Conservation (phyloP, 2,113 vertebrate genomes). For the Percopsis transmontana region DNA sequence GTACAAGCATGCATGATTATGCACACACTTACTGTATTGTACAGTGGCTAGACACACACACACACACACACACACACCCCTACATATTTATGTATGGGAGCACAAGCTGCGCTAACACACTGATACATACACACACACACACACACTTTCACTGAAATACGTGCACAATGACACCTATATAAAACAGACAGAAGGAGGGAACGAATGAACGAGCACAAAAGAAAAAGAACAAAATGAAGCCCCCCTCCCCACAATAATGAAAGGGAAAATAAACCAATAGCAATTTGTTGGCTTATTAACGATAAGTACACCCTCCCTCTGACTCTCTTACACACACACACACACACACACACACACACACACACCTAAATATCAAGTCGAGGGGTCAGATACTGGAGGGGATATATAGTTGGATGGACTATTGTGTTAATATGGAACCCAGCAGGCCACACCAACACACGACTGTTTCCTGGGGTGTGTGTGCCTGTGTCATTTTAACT, state of each 20-base stretch:
- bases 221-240: too few species aligned
- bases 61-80: too few species aligned
- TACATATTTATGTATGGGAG: too few species aligned
- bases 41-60: too few species aligned
- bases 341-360: neutral
- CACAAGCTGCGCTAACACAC: neutral
- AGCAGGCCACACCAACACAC: too few species aligned
- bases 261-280: neutral
- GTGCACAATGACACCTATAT: neutral
- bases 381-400: neutral
- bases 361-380: neutral
- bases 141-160: neutral
- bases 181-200: too few species aligned
- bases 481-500: neutral
- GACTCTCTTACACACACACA: neutral
- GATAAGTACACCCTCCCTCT: neutral
- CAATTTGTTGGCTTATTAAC: conserved; percentile 4
- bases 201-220: neutral
- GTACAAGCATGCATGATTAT: too few species aligned
- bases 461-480: too few species aligned
- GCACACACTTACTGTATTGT: too few species aligned
- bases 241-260: neutral
- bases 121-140: neutral
- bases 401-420: neutral
- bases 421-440: too few species aligned